Evolutionary conservation across 2,888 invertebrate species (phyloP).

Genomic region (Cephus pulcher): DNA sequence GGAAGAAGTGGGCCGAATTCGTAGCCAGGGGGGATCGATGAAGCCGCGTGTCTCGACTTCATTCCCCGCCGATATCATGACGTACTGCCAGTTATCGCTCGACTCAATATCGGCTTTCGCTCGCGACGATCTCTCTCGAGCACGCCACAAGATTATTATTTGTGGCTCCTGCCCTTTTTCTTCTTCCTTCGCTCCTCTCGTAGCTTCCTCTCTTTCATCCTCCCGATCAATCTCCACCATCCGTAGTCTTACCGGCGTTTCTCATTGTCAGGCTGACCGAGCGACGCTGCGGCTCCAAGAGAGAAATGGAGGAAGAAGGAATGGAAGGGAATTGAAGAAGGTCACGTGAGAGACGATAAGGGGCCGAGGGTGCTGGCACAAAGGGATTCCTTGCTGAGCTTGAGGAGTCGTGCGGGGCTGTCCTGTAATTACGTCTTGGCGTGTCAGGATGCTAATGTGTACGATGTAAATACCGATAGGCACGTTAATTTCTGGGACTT

Average conservation of each 20-base stretch:
- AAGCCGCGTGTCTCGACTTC: slow-evolving; percentile 12
- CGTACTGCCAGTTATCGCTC: slow-evolving; percentile 28
- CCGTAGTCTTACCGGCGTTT: not conserved
- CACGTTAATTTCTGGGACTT: not conserved
- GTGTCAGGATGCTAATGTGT: slow-evolving; percentile 58
- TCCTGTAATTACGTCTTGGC: slow-evolving; percentile 58
- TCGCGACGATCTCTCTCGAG: not conserved
- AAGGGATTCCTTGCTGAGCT: slow-evolving; percentile 14
- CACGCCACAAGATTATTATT: not conserved
- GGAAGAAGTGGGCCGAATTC: not conserved
- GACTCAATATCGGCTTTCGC: not conserved
- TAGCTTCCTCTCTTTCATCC: not conserved
- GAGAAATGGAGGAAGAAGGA: slow-evolving; percentile 2
- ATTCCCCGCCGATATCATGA: slow-evolving; percentile 30
- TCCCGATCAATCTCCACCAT: not conserved
- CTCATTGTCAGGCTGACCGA: not conserved
- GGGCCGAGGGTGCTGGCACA: slow-evolving; percentile 7
- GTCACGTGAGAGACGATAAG: slow-evolving; percentile 3
- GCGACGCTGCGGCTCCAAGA: not conserved
- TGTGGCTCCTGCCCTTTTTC: not conserved
- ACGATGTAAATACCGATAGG: slow-evolving; percentile 61
- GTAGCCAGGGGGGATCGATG: not conserved
- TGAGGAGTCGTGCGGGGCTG: slow-evolving; percentile 15
- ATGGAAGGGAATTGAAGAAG: slow-evolving; percentile 3
- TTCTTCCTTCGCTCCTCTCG: not conserved